These are phyloP conservation scores for Oryzias woworae DNA, from an alignment of 2,113 vertebrate species.

Conservation along the genomic window DNA sequence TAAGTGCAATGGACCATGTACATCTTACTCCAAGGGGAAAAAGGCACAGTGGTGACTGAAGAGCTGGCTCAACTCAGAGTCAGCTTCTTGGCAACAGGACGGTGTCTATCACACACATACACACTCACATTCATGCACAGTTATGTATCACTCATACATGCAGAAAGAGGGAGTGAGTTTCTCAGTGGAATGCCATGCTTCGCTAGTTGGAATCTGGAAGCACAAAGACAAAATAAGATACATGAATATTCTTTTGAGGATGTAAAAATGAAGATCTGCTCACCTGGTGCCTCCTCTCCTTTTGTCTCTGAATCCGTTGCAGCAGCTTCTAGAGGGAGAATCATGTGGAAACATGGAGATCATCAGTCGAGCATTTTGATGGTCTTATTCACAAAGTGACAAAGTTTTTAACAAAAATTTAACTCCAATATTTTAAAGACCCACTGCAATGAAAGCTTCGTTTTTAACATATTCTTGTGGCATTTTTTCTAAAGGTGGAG, in stretches of 20 bases:
- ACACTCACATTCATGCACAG: constrained; percentile 10
- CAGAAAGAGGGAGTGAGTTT: constrained; percentile 14
- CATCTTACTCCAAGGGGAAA: constrained; percentile 17
- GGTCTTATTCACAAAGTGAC: no score
- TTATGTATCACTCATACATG: constrained; percentile 14
- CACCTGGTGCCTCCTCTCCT: constrained; percentile 49
- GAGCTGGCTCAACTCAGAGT: constrained; percentile 44
- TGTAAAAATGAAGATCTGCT: background rate
- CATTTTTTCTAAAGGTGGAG: no score
- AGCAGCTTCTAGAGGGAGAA: constrained; percentile 21
- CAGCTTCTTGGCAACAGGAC: constrained; percentile 74
- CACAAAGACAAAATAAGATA: background rate
- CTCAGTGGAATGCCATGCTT: constrained; percentile 17
- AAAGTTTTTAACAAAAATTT: no score
- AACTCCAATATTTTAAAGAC: no score
- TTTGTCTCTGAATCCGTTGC: constrained; percentile 37
- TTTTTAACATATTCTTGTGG: no score
- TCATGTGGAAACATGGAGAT: background rate
- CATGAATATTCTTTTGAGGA: background rate
- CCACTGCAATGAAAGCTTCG: no score
- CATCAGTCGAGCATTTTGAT: no score
- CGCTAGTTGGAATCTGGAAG: constrained; percentile 64
- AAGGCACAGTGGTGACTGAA: constrained; percentile 66
- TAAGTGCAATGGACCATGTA: constrained; percentile 32
- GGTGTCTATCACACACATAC: constrained; percentile 24